phyloP scores from a whole-genome alignment of 2,113 vertebrate genomes.

The Erpornis zantholeuca region DNA sequence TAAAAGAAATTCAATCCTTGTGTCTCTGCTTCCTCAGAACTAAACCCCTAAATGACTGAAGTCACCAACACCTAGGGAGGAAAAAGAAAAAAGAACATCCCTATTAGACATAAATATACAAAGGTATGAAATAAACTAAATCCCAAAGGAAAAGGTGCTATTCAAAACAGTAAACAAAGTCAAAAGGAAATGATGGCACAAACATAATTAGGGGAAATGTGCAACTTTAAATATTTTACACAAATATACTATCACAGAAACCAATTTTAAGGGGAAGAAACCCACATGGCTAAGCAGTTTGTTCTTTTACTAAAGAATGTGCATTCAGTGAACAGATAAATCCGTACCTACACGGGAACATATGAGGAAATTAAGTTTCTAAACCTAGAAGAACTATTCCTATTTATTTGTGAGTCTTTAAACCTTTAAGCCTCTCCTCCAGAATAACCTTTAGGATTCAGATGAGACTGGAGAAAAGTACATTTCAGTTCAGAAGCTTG shows the following conservation, averaged over 20 bases:
- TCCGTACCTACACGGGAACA: neutral
- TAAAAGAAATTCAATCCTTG: neutral
- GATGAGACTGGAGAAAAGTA: neutral
- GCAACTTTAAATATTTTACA: neutral
- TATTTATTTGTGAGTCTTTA: neutral
- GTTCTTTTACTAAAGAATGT: neutral
- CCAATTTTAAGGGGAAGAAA: neutral
- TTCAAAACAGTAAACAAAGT: neutral
- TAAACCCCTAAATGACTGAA: conserved; percentile 12
- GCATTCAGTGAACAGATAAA: neutral
- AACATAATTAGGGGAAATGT: neutral
- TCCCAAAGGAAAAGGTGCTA: neutral
- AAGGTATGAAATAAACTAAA: neutral
- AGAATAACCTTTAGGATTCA: neutral
- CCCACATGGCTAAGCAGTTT: neutral
- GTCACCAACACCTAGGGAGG: conserved; percentile 37
- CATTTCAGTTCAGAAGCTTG: neutral
- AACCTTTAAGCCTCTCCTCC: neutral
- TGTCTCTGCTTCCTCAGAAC: neutral
- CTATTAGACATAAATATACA: neutral
- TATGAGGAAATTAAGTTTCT: neutral
- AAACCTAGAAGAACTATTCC: neutral
- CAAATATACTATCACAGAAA: neutral
- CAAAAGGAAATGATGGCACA: neutral
- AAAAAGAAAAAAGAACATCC: neutral